These are phyloP conservation scores for Echinometra lucunter DNA, from an alignment of 53 echinoderm and acorn worm genomes.

Conservation along the genomic window DNA sequence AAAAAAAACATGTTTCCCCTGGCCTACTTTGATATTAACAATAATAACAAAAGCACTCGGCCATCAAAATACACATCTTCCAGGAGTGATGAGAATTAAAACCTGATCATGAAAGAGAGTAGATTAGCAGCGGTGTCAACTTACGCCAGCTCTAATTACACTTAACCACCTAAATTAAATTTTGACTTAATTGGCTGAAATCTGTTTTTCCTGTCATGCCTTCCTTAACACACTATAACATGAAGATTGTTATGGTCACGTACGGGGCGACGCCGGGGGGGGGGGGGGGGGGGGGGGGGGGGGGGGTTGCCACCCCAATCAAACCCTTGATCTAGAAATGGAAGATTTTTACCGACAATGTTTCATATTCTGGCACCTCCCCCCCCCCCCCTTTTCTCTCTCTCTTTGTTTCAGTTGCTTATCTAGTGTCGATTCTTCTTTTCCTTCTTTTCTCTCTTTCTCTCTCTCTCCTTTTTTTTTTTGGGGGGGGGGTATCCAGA, in stretches of 20 bases:
- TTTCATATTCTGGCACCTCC: too few relatives aligned
- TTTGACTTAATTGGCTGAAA: slow-evolving; percentile 54
- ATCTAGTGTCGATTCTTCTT: too few relatives aligned
- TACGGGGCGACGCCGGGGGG: not conserved
- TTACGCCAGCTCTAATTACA: not conserved
- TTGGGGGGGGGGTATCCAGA: too few relatives aligned
- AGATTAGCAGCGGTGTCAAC: not conserved
- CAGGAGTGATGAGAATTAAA: not conserved
- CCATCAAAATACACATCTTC: not conserved
- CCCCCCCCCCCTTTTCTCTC: too few relatives aligned
- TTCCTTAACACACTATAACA: not conserved
- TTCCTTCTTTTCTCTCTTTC: too few relatives aligned
- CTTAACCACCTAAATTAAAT: not conserved
- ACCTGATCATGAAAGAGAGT: not conserved
- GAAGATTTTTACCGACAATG: too few relatives aligned
- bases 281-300: too few relatives aligned
- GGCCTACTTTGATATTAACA: not conserved
- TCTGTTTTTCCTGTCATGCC: slow-evolving; percentile 51
- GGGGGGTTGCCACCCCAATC: not conserved
- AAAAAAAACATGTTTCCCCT: not conserved
- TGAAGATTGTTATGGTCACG: not conserved
- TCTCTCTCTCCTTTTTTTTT: too few relatives aligned
- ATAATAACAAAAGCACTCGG: not conserved
- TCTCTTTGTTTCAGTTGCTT: too few relatives aligned
- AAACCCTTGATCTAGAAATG: too few relatives aligned